These are phyloP conservation scores for Chascanopsetta lugubris DNA, from an alignment of 2,113 vertebrate species.

Conservation along the genomic window DNA sequence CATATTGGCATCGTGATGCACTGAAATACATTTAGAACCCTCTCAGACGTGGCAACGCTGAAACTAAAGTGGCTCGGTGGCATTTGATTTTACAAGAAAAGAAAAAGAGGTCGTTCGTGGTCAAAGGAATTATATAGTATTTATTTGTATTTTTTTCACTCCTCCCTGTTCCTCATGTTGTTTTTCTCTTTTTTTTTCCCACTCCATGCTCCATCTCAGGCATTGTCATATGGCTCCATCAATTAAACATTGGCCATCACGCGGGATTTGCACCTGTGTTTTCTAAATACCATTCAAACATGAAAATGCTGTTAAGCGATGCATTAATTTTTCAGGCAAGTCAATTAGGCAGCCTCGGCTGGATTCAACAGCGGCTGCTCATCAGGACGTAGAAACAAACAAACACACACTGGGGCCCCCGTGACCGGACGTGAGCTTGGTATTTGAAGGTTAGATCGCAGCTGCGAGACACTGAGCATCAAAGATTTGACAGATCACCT, in stretches of 20 bases:
- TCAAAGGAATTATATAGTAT: no score
- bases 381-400: slow-evolving; percentile 68
- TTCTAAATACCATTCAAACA: slow-evolving; percentile 66
- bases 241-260: slow-evolving; percentile 73
- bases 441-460: slow-evolving; percentile 11
- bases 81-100: slow-evolving; percentile 16
- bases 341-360: slow-evolving; percentile 76
- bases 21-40: neutral
- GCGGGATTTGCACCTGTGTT: slow-evolving; percentile 74
- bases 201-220: neutral
- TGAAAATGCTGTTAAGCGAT: slow-evolving; percentile 76
- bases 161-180: no score
- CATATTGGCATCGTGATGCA: slow-evolving; percentile 4
- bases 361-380: slow-evolving; percentile 64
- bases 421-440: slow-evolving; percentile 19
- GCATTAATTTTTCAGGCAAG: slow-evolving; percentile 78
- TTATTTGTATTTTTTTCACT: no score
- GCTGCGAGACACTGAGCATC: slow-evolving; percentile 23
- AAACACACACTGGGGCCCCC: slow-evolving; percentile 30
- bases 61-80: neutral
- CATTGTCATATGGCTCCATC: slow-evolving; percentile 63
- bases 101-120: no score
- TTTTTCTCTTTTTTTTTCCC: slow-evolving; percentile 15
- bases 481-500: neutral
- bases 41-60: neutral